Evolutionary conservation across 2,888 invertebrate species (phyloP).

Genomic region (Imbricaverruca yamaguchii): DNA sequence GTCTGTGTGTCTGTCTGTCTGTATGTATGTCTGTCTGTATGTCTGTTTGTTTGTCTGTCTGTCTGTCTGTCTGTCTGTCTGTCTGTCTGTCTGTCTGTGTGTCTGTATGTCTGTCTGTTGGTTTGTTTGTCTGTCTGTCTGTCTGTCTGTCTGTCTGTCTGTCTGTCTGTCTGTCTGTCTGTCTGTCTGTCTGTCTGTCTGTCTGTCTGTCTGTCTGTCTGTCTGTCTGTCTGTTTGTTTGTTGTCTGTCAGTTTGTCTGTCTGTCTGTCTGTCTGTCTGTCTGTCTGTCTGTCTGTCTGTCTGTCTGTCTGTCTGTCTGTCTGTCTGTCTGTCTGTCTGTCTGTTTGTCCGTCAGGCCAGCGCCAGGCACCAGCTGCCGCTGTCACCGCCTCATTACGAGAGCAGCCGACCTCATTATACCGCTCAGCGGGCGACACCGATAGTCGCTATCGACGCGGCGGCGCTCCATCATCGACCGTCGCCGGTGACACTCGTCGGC

Average conservation of each 20-base stretch:
- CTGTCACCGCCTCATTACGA: no score
- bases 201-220: neutral
- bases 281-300: neutral
- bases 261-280: neutral
- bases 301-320: no score
- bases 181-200: neutral
- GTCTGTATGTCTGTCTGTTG: neutral
- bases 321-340: no score
- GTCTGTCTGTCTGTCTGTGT: neutral
- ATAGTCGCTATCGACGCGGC: constrained; percentile 8
- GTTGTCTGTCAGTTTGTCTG: no score
- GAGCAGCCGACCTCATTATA: neutral
- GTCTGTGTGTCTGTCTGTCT: no score
- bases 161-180: neutral
- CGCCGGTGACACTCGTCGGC: no score
- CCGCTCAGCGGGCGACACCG: neutral
- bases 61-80: neutral
- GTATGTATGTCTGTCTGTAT: neutral
- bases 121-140: neutral
- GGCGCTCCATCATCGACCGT: no score
- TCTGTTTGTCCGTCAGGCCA: no score
- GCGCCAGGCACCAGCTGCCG: no score
- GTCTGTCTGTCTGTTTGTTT: neutral
- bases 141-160: neutral
- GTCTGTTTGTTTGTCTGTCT: neutral